Evolutionary conservation across 2,888 invertebrate genomes (phyloP).

Genomic region (Geotrupes spiniger): DNA sequence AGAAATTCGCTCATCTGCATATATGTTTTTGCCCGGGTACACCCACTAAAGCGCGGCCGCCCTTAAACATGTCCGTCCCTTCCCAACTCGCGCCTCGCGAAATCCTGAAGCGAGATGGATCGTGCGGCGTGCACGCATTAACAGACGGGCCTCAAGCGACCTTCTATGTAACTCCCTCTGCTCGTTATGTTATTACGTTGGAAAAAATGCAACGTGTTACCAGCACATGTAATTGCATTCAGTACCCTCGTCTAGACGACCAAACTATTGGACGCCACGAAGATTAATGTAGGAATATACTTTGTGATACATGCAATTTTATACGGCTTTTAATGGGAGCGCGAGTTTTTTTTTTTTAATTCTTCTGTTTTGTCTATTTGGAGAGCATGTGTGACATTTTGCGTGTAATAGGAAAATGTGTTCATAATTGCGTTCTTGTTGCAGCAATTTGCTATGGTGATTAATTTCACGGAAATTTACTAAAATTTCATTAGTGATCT

Average conservation of each 20-base stretch:
- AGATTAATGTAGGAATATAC: constrained; percentile 4
- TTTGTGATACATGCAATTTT: constrained; percentile 6
- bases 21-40: constrained; percentile 22
- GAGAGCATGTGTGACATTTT: too few relatives aligned
- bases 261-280: constrained; percentile 5
- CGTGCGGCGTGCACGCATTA: constrained; percentile 14
- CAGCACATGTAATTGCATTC: constrained; percentile 34
- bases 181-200: constrained; percentile 35
- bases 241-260: constrained; percentile 30
- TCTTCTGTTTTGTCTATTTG: too few relatives aligned
- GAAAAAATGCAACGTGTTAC: constrained; percentile 36
- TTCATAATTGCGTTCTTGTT: too few relatives aligned
- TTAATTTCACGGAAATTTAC: too few relatives aligned
- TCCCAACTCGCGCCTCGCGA: constrained; percentile 3
- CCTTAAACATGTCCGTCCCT: constrained; percentile 17
- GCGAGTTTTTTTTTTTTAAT: too few relatives aligned
- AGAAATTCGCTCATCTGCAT: constrained; percentile 27
- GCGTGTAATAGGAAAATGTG: too few relatives aligned
- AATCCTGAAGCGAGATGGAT: constrained; percentile 17
- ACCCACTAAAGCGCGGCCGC: constrained; percentile 16
- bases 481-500: too few relatives aligned
- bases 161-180: constrained; percentile 26
- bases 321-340: neutral
- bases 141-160: constrained; percentile 25
- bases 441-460: too few relatives aligned